These are phyloP conservation scores for Poecilia picta DNA, from an alignment of 2,797 vertebrate species.

Conservation along the genomic window DNA sequence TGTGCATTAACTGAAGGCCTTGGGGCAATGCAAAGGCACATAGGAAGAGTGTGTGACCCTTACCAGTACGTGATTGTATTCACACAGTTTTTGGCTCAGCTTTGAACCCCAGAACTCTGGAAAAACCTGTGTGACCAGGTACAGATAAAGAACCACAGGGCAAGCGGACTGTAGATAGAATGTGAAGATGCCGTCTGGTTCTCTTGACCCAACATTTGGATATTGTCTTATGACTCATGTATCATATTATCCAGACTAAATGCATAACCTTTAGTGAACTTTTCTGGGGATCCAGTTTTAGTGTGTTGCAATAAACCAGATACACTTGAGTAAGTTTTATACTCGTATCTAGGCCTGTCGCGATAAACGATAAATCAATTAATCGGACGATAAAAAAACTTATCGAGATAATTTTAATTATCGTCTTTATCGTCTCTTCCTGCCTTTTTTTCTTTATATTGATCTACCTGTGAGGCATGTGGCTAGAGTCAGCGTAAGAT, in stretches of 20 bases:
- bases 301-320: neutral
- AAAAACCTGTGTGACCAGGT: neutral
- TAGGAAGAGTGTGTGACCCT: too few species aligned
- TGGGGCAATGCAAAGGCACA: too few species aligned
- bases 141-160: neutral
- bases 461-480: too few species aligned
- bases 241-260: neutral
- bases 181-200: neutral
- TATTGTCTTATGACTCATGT: neutral
- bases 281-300: neutral
- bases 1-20: neutral
- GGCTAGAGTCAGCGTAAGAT: too few species aligned
- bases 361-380: too few species aligned
- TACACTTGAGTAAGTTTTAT: neutral
- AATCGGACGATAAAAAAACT: too few species aligned
- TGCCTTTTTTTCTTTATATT: too few species aligned
- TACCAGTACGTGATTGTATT: neutral
- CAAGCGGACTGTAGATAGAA: neutral
- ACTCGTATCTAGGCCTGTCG: too few species aligned
- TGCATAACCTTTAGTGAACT: neutral
- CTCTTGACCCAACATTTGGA: too few species aligned
- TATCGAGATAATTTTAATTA: too few species aligned
- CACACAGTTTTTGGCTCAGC: neutral
- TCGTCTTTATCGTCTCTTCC: too few species aligned
- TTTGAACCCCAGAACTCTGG: neutral